Percentiles rank a stretch among this genome's conserved stretches.
These are phyloP conservation scores for Odocoileus hemionus DNA, from an alignment of 2,113 vertebrate genomes.

Conservation along the genomic window DNA sequence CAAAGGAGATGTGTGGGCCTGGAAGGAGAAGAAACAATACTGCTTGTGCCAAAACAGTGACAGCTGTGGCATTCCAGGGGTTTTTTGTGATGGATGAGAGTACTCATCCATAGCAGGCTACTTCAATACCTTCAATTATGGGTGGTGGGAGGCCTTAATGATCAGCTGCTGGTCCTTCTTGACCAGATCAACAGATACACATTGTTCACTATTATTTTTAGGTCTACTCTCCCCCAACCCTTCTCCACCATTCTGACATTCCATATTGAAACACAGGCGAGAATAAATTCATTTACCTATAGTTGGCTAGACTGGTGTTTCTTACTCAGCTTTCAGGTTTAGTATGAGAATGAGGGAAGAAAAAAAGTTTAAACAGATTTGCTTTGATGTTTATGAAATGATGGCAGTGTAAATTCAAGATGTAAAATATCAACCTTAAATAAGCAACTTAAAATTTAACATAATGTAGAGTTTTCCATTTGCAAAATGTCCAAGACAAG, in stretches of 20 bases:
- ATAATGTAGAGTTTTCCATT: not conserved
- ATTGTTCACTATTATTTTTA: not conserved
- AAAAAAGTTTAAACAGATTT: not conserved
- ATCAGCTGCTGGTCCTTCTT: not conserved
- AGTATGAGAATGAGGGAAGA: not conserved
- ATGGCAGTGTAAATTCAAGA: constrained; percentile 3
- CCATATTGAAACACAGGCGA: not conserved
- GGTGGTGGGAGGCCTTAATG: not conserved
- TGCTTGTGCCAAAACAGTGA: constrained; percentile 31
- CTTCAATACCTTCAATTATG: constrained; percentile 26
- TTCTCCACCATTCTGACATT: not conserved
- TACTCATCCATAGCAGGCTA: not conserved
- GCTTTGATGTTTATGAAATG: constrained; percentile 30
- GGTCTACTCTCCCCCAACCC: not conserved
- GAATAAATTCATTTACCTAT: not conserved
- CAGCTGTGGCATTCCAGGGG: not conserved
- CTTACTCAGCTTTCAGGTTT: not conserved
- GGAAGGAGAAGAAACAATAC: constrained; percentile 38
- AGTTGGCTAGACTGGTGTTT: not conserved
- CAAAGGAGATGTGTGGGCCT: constrained; percentile 28
- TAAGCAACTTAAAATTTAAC: not conserved
- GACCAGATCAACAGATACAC: not conserved
- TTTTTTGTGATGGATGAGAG: not conserved
- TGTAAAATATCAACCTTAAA: constrained; percentile 9
- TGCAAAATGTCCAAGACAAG: constrained; percentile 26